A percentile compares a stretch with the other conserved stretches of the same genome.
phyloP scores from a whole-genome alignment of 2,797 vertebrate genomes.

The Eurystomus glaucurus region DNA sequence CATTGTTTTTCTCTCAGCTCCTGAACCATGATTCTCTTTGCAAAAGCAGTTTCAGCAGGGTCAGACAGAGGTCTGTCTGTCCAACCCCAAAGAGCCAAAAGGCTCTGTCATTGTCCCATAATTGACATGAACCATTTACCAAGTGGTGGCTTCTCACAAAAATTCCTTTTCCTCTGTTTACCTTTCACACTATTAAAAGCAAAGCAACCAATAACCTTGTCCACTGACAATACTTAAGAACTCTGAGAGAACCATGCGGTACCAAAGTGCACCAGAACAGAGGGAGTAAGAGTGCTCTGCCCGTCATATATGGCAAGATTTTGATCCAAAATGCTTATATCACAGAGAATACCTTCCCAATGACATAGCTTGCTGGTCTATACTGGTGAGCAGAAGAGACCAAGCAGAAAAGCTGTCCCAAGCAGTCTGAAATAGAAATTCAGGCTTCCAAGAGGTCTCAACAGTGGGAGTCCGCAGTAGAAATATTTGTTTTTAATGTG shows the following conservation, averaged over 20 bases:
- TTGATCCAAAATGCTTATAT: not conserved
- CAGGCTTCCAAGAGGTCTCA: not conserved
- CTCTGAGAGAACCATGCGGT: not conserved
- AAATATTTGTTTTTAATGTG: not conserved
- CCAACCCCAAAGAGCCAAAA: not conserved
- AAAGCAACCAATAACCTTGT: not conserved
- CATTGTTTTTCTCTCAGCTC: constrained; percentile 8
- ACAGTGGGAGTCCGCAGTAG: not conserved
- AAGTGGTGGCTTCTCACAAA: not conserved
- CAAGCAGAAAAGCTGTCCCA: not conserved
- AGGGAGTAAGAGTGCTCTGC: not conserved
- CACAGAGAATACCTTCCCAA: not conserved
- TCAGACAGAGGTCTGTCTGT: not conserved
- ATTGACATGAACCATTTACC: not conserved
- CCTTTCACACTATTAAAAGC: not conserved
- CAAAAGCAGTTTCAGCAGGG: constrained; percentile 2
- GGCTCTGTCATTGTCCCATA: not conserved
- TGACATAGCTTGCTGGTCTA: not conserved
- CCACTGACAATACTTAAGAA: rapidly evolving
- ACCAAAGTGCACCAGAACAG: not conserved
- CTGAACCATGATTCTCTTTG: not conserved
- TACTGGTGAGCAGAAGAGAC: not conserved
- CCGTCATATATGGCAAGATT: not conserved
- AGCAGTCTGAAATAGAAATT: not conserved
- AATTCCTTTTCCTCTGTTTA: not conserved